phyloP scores from a whole-genome alignment of 1,140 invertebrate species.

The Drosophila ironensis region DNA sequence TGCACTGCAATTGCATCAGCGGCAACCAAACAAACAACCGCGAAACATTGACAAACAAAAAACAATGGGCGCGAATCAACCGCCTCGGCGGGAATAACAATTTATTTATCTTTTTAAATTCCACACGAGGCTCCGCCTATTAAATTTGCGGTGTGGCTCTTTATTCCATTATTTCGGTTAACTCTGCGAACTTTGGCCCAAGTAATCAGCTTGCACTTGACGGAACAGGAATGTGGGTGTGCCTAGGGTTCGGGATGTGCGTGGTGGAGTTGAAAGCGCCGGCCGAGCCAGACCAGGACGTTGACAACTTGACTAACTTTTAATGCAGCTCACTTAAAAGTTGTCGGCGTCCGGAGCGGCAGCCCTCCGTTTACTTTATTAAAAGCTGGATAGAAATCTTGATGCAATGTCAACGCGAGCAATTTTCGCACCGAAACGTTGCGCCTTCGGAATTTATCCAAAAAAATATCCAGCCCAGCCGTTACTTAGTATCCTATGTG shows the following conservation, averaged over 20 bases:
- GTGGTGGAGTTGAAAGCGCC: not conserved
- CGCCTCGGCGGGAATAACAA: constrained; percentile 19
- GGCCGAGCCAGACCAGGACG: constrained; percentile 52
- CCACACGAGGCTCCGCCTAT: constrained; percentile 35
- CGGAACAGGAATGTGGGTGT: not conserved
- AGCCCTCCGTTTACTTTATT: constrained; percentile 45
- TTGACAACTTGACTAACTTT: constrained; percentile 76
- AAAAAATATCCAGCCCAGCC: not conserved
- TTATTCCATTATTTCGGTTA: constrained; percentile 23
- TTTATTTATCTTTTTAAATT: constrained; percentile 40
- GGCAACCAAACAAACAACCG: constrained; percentile 1
- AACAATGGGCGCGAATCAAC: not conserved
- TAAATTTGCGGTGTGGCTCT: constrained; percentile 32
- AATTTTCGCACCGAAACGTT: constrained; percentile 47
- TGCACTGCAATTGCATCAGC: constrained; percentile 7
- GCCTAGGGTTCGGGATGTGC: not conserved
- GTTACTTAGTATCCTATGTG: not conserved
- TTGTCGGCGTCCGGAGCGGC: constrained; percentile 35
- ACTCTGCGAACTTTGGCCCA: constrained; percentile 44
- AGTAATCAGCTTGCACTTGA: constrained; percentile 57
- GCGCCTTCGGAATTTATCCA: constrained; percentile 10
- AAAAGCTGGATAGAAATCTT: constrained; percentile 52
- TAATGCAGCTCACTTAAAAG: constrained; percentile 76
- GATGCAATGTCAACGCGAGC: constrained; percentile 38
- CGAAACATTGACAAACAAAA: constrained; percentile 21